These are phyloP conservation scores for Pachyramphus minor DNA, from an alignment of 2,113 vertebrate species.

Conservation along the genomic window DNA sequence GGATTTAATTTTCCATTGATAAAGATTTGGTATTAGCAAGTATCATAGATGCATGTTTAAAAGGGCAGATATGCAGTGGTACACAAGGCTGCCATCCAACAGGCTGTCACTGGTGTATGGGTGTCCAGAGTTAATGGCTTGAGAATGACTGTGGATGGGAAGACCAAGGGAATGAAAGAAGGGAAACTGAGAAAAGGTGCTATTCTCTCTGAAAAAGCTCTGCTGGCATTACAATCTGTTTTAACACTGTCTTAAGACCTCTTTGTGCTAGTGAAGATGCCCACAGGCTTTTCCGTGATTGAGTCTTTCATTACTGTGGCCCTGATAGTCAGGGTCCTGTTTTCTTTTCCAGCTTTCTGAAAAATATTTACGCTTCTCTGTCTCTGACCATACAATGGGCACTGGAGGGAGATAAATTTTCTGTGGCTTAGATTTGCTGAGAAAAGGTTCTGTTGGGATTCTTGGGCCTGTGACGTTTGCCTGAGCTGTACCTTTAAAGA, in stretches of 20 bases:
- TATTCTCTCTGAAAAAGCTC: neutral
- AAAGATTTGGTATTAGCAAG: neutral
- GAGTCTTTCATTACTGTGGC: neutral
- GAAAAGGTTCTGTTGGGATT: neutral
- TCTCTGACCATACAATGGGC: neutral
- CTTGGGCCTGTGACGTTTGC: neutral
- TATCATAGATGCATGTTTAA: neutral
- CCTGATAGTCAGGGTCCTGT: neutral
- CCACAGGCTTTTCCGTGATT: neutral
- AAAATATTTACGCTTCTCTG: neutral
- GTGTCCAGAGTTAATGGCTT: neutral
- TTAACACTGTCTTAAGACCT: neutral
- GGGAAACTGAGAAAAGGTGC: neutral
- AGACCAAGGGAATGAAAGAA: neutral
- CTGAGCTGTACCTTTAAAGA: neutral
- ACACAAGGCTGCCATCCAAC: neutral
- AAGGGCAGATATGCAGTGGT: neutral
- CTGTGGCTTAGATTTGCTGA: neutral
- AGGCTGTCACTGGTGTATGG: neutral
- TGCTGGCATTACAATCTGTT: neutral
- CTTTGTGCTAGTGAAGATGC: neutral
- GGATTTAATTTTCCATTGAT: neutral
- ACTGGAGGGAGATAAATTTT: neutral
- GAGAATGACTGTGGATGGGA: neutral
- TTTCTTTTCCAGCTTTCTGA: neutral